Base-by-base conservation (phyloP, 2,888 invertebrate species). In the Automeris io region DNA sequence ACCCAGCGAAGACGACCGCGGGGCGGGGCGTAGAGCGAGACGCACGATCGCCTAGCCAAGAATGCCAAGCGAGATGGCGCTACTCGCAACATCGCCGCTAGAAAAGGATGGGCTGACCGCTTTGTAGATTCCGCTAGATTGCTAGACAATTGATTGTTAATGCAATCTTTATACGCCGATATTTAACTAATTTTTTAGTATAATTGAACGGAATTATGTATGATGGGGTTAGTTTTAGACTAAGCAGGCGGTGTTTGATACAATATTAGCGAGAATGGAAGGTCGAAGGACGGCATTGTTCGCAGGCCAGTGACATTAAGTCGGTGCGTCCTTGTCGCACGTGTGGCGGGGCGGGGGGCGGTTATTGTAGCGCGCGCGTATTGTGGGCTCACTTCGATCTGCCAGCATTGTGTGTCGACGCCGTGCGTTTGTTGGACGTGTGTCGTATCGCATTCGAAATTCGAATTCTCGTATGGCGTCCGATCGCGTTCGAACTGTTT, bases 291-390 rank as follows among this genome's bases (percentile, higher is more conserved):
- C 60, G 75, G 78, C 79, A 85, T 86, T 86, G 85, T 86, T 82
- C 57, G 63, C 72, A 82, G 85, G 83, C 82, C 85, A 86, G 80
- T 86, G 85, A 85, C 85, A 85, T 82, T 78, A 74, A 79, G 63
- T 79, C 73, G 76, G 77, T 79, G 82, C 80, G 82, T 85, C 85
- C 83, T 75, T 85, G 79, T 85, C 85, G 73, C 80, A 67, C 79
- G 72, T 69, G 72, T 54, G 47, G 68, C 53, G 72, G 54, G 51
- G 62, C 56, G 70, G 58, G 73, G 61, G 66, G 70, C 72, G 73
- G 75, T 81, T 75, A 83, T 86, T 85, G 85, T 85, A 80, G 80
- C 79, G 80, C 81, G 83, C 83, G 81, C 83, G 83, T 82, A 85
- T 85, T 85, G 85, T 85, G 77, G 79, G 71, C 63, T 53, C 69